Conservation (phyloP, 1,140 invertebrate species). For the Whitmania pigra region DNA sequence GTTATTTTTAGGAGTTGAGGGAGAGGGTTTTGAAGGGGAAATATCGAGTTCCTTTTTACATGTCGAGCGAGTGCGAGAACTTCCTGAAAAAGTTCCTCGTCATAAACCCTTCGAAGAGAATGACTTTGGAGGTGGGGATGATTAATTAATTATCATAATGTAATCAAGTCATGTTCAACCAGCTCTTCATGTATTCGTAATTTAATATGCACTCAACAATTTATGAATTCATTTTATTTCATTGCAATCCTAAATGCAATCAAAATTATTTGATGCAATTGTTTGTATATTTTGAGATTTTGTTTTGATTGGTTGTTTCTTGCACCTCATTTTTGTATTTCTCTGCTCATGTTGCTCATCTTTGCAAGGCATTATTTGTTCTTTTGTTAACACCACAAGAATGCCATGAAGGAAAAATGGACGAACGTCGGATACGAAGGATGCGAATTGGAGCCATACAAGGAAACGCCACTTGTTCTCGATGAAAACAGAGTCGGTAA, state of each 20-base stretch:
- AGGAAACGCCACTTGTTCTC: neutral
- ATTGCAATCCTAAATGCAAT: neutral
- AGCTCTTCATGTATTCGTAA: too few relatives aligned
- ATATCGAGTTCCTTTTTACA: constrained; percentile 99
- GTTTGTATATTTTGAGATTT: neutral
- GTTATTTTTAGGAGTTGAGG: constrained; percentile 58
- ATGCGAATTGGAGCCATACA: constrained; percentile 45
- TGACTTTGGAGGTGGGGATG: constrained; percentile 64
- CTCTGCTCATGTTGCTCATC: neutral
- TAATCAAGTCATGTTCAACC: too few relatives aligned
- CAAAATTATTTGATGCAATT: neutral
- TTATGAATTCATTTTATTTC: neutral
- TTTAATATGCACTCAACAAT: neutral
- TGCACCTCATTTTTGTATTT: neutral
- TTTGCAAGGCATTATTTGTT: too few relatives aligned
- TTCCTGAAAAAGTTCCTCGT: constrained; percentile 98
- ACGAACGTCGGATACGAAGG: constrained; percentile 99
- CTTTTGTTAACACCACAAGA: neutral
- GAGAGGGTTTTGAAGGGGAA: constrained; percentile 94
- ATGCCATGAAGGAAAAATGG: constrained; percentile 88
- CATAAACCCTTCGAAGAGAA: constrained; percentile 91
- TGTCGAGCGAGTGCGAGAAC: constrained; percentile 99
- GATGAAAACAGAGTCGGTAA: constrained; percentile 5
- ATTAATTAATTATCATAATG: neutral
- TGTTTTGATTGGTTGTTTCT: neutral